phyloP scores from a whole-genome alignment of 2,888 invertebrate genomes.

The Rhogogaster chlorosoma region DNA sequence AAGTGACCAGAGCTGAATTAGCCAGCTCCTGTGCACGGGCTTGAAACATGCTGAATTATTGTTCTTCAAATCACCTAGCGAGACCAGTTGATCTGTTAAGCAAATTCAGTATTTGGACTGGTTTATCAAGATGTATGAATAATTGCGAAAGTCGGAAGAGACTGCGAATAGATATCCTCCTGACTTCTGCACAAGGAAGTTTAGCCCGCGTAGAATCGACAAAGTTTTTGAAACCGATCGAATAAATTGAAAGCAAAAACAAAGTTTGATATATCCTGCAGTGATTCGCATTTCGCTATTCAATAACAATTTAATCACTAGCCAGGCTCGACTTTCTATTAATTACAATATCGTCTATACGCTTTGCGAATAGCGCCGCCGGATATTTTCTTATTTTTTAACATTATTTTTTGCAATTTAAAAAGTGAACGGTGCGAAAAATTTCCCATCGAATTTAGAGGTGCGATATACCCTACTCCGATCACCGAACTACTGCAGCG shows the following conservation, averaged over 20 bases:
- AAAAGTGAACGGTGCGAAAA: slow-evolving; percentile 18
- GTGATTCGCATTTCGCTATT: background rate
- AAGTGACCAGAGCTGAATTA: slow-evolving; percentile 39
- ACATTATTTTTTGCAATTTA: background rate
- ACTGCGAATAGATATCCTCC: background rate
- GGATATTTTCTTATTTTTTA: background rate
- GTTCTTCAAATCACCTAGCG: background rate
- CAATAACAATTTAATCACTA: slow-evolving; percentile 28
- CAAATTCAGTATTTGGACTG: background rate
- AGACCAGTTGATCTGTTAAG: background rate
- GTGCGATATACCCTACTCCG: slow-evolving; percentile 19
- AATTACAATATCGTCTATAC: background rate
- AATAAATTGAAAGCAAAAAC: background rate
- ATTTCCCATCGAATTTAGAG: slow-evolving; percentile 1
- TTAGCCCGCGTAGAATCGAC: background rate
- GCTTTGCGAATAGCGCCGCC: background rate
- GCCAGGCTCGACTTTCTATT: slow-evolving; percentile 32
- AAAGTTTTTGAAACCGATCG: background rate
- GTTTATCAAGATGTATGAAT: background rate
- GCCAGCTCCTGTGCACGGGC: background rate
- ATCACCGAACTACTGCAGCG: slow-evolving; percentile 49
- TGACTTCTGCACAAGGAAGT: background rate
- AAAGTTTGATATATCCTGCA: background rate
- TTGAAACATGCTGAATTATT: background rate
- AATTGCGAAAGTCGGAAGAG: background rate